These are phyloP conservation scores for Lepidocyrtinus sp. DNA, from an alignment of 2,888 invertebrate species.

Conservation along the genomic window DNA sequence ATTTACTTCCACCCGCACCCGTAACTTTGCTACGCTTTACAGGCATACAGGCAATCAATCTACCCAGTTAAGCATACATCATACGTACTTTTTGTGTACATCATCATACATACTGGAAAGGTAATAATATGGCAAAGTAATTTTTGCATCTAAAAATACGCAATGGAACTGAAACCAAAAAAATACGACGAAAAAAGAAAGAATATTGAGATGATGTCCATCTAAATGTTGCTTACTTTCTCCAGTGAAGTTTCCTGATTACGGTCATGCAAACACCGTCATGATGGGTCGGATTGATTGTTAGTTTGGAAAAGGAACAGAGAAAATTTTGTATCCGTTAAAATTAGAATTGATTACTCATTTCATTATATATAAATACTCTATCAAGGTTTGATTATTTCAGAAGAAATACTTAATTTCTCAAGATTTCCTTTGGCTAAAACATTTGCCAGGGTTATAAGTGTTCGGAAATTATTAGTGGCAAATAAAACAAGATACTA, in stretches of 20 bases:
- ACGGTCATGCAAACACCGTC: constrained; percentile 67
- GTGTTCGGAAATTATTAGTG: constrained; percentile 30
- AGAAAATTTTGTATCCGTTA: constrained; percentile 63
- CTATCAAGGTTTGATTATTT: too few species aligned
- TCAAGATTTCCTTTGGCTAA: constrained; percentile 19
- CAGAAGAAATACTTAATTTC: constrained; percentile 24
- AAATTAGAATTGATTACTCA: constrained; percentile 33
- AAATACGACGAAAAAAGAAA: constrained; percentile 44
- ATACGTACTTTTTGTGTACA: not conserved
- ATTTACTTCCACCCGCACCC: not conserved
- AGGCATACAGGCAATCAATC: not conserved
- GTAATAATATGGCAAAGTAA: constrained; percentile 34
- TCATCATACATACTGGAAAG: constrained; percentile 11
- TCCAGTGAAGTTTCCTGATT: constrained; percentile 93
- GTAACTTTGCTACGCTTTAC: not conserved
- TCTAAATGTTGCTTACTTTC: constrained; percentile 83
- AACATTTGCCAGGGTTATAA: constrained; percentile 57
- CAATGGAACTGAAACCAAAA: constrained; percentile 50
- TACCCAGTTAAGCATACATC: not conserved
- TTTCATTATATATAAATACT: not conserved
- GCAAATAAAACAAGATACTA: constrained; percentile 51
- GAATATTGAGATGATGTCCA: constrained; percentile 49
- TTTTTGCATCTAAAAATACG: constrained; percentile 33
- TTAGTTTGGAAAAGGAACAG: constrained; percentile 64
- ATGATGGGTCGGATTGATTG: constrained; percentile 62